phyloP scores from a whole-genome alignment of 2,113 vertebrate genomes.

The Dicaeum eximium region DNA sequence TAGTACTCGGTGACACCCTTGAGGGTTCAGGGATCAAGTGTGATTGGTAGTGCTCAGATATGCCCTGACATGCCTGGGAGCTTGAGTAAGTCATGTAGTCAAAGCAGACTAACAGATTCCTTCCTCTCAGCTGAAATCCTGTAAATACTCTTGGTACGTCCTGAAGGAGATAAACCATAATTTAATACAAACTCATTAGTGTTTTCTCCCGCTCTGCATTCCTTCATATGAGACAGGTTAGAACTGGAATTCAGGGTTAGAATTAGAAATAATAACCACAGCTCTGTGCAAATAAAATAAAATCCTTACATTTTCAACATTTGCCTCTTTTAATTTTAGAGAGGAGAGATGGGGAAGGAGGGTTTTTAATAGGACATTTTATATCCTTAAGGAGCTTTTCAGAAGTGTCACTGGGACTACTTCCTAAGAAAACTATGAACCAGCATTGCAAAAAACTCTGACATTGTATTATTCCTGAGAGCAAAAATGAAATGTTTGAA shows the following conservation, averaged over 20 bases:
- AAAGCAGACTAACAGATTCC: not conserved
- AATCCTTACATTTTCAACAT: not conserved
- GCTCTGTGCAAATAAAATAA: not conserved
- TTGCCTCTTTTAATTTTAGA: not conserved
- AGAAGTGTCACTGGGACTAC: not conserved
- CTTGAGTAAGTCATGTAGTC: not conserved
- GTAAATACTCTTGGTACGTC: not conserved
- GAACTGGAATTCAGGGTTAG: not conserved
- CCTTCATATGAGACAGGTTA: not conserved
- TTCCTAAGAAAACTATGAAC: not conserved
- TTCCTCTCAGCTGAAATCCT: not conserved
- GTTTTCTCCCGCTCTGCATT: not conserved
- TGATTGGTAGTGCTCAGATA: not conserved
- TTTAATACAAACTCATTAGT: not conserved
- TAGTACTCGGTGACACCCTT: not conserved
- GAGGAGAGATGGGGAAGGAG: not conserved
- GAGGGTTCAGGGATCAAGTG: not conserved
- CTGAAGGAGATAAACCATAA: not conserved
- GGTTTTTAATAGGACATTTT: not conserved
- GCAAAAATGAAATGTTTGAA: not conserved
- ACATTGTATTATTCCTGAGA: not conserved
- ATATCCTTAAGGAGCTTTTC: not conserved
- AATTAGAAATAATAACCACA: not conserved
- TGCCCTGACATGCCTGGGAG: not conserved
- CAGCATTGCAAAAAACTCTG: rapidly evolving